Percentiles rank a stretch among this genome's conserved stretches.
phyloP scores from a whole-genome alignment of 2,888 invertebrate genomes.

The Celastrina argiolus region DNA sequence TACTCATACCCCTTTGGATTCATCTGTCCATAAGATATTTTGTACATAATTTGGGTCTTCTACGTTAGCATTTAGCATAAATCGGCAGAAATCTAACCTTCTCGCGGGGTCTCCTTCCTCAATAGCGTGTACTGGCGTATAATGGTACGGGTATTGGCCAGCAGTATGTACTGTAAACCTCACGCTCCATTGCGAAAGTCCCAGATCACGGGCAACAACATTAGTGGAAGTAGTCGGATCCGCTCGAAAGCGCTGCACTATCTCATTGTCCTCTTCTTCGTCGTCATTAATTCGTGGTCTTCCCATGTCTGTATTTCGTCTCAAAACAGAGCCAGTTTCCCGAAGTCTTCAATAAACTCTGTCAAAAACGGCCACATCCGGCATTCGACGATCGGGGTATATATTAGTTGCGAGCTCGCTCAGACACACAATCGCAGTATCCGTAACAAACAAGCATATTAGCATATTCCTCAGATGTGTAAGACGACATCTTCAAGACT shows the following conservation, averaged over 20 bases:
- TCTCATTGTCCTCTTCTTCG: conserved; percentile 5
- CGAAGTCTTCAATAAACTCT: no score
- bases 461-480: conserved; percentile 8
- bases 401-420: conserved; percentile 35
- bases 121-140: neutral
- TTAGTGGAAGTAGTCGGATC: neutral
- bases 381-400: conserved; percentile 36
- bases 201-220: neutral
- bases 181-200: neutral
- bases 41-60: no score
- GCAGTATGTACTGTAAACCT: neutral
- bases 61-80: no score
- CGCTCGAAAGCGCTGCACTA: neutral
- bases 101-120: neutral
- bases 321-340: conserved; percentile 22
- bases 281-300: conserved; percentile 15
- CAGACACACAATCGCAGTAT: conserved; percentile 26
- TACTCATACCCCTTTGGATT: no score
- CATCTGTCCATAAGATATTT: no score
- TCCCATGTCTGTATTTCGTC: conserved; percentile 20
- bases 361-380: conserved; percentile 36
- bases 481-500: conserved; percentile 11
- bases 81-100: neutral
- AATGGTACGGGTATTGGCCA: neutral
- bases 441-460: conserved; percentile 15